These are phyloP conservation scores for Lateolabrax maculatus DNA, from an alignment of 2,797 vertebrate species.

Conservation along the genomic window DNA sequence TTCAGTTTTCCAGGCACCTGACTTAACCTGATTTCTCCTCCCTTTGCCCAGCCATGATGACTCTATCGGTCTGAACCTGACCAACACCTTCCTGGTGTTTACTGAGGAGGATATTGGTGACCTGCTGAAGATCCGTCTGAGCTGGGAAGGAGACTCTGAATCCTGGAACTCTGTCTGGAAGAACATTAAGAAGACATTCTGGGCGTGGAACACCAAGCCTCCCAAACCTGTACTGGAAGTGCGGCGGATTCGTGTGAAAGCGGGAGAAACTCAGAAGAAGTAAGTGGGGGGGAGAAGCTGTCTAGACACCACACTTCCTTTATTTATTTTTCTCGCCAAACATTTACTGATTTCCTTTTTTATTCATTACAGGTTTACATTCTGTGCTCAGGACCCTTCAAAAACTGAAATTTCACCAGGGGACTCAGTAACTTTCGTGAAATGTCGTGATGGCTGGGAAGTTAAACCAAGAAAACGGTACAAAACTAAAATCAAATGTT, in stretches of 20 bases:
- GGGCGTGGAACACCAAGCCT: constrained; percentile 71
- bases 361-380: constrained; percentile 86
- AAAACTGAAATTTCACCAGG: constrained; percentile 90
- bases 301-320: accelerated
- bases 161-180: constrained; percentile 89
- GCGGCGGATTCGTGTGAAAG: constrained; percentile 93
- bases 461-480: constrained; percentile 91
- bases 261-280: constrained; percentile 95
- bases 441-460: constrained; percentile 93
- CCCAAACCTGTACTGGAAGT: constrained; percentile 85
- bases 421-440: constrained; percentile 88
- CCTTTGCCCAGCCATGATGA: constrained; percentile 83
- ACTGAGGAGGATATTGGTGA: constrained; percentile 94
- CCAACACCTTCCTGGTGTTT: constrained; percentile 96
- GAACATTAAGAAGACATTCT: constrained; percentile 82
- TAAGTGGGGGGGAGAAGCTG: constrained; percentile 73
- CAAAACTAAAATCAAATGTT: not conserved
- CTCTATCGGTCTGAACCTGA: constrained; percentile 88
- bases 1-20: not conserved
- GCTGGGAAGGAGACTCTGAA: constrained; percentile 88
- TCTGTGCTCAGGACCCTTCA: constrained; percentile 88
- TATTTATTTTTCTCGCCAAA: not conserved
- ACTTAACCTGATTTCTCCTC: not conserved
- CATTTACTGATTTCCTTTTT: not conserved
- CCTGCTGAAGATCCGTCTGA: constrained; percentile 91